These are phyloP conservation scores for Myiotriccus ornatus DNA, from an alignment of 2,797 vertebrate species.

Conservation along the genomic window DNA sequence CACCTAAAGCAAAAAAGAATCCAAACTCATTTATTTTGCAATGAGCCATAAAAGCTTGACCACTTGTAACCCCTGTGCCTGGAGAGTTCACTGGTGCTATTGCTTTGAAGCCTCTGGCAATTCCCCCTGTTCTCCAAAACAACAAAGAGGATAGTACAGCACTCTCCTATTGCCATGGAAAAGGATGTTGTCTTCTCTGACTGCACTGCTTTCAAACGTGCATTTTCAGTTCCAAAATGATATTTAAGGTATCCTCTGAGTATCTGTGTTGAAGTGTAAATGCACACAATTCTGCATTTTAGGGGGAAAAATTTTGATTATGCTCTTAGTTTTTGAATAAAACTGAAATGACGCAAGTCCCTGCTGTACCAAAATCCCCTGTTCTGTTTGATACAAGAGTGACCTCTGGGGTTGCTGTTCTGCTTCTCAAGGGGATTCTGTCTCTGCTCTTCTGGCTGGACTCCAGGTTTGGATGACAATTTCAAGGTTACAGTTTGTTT, in stretches of 20 bases:
- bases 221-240: not conserved
- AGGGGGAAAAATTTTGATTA: not conserved
- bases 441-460: conserved; percentile 7
- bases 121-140: not conserved
- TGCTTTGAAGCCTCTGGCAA: not conserved
- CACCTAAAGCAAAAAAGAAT: not conserved
- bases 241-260: not conserved
- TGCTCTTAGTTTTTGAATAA: not conserved
- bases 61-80: not conserved
- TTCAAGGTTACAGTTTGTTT: conserved; percentile 52
- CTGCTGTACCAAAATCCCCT: not conserved
- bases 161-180: not conserved
- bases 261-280: not conserved
- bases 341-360: not conserved
- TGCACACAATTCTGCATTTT: not conserved
- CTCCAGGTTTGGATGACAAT: conserved; percentile 38
- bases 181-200: not conserved
- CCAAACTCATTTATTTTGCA: not conserved
- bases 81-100: not conserved
- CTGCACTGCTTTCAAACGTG: not conserved
- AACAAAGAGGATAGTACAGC: not conserved
- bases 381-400: not conserved
- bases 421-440: conserved; percentile 48
- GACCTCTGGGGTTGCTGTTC: conserved; percentile 43
- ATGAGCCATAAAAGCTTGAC: not conserved